Base-by-base conservation (phyloP, 2,113 vertebrate species). In the Mobula hypostoma region DNA sequence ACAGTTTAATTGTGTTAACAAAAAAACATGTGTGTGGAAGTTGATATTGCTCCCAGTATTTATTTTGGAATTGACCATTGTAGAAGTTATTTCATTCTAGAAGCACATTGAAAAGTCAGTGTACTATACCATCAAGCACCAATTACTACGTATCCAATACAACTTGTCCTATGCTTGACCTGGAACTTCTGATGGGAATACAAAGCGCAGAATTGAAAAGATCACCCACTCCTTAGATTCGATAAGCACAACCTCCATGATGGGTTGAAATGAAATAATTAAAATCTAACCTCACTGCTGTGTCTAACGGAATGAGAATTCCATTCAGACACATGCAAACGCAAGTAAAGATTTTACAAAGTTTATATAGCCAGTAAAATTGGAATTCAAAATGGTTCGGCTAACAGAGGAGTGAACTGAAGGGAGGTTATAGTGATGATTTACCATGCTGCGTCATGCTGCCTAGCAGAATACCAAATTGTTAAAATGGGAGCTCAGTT, bases 401-500 rank as follows among this genome's bases (percentile, higher is more conserved):
- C 58, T n/a, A 14, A 88, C 9, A 88, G 83, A 87, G 58, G 24
- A 88, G 61, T 63, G 83, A 88, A 14, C 27, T n/a, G 58, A 88
- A 6, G 48, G 58, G 82, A 87, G 83, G 83, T 87, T 63, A 29
- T 87, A n/a, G 3, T 87, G 80, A 48, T 83, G 83, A 87, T 87
- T 87, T 87, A 87, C 56, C 29, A 15, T 27, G 58, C 56, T 15
- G 80, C 48, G 83, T 88, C 83, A 88, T 88, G 83, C 61, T 88
- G 83, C 61, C 61, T n/a, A 88, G 14, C 61, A 27, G 83, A 63
- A 63, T 88, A 58, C 83, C 56, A 88, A 63, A 58, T n/a, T 88
- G 83, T 56, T 88, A n/a, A 88, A 88, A 29, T 88, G 83, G 83
- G 61, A 63, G 58, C 61, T 88, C 61, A 88, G 83, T n/a, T 29